Conservation (phyloP, 1,140 invertebrate genomes). For the Drosophila lowei region DNA sequence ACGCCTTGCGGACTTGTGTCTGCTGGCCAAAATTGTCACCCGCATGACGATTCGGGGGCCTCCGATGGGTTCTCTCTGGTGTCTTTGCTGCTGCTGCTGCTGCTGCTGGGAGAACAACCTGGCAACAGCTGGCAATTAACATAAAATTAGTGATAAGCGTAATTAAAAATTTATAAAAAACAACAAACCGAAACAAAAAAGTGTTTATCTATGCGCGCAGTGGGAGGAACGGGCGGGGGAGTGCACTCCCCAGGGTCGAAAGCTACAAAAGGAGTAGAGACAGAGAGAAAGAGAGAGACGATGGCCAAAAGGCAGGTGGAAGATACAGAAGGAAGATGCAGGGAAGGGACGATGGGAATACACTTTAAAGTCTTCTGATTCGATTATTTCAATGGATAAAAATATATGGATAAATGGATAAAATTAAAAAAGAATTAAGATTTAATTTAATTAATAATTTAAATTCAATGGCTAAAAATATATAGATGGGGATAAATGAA, state of each 20-base stretch:
- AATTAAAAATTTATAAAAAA: conserved; percentile 73
- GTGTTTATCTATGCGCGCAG: conserved; percentile 55
- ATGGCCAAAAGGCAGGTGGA: conserved; percentile 20
- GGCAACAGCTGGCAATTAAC: conserved; percentile 73
- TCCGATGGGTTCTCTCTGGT: conserved; percentile 39
- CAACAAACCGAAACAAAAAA: conserved; percentile 26
- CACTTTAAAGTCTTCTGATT: no score
- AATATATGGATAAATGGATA: no score
- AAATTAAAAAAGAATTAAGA: no score
- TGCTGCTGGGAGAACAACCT: conserved; percentile 26
- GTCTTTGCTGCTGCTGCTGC: conserved; percentile 33
- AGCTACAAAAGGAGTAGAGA: conserved; percentile 28
- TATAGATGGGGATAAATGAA: no score
- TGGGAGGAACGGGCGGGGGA: not conserved
- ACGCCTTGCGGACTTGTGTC: conserved; percentile 12
- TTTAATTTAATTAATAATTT: no score
- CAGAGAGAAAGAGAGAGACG: conserved; percentile 18
- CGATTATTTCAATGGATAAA: no score
- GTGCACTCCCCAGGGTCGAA: conserved; percentile 22
- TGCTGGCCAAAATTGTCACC: conserved; percentile 54
- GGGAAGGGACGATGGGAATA: no score
- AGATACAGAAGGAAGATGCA: not conserved
- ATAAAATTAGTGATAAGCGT: conserved; percentile 78
- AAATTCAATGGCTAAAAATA: no score
- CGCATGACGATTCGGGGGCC: conserved; percentile 45